Evolutionary conservation across 2,113 vertebrate genomes (phyloP).

Genomic region (Pseudolaguvia tuberculata): DNA sequence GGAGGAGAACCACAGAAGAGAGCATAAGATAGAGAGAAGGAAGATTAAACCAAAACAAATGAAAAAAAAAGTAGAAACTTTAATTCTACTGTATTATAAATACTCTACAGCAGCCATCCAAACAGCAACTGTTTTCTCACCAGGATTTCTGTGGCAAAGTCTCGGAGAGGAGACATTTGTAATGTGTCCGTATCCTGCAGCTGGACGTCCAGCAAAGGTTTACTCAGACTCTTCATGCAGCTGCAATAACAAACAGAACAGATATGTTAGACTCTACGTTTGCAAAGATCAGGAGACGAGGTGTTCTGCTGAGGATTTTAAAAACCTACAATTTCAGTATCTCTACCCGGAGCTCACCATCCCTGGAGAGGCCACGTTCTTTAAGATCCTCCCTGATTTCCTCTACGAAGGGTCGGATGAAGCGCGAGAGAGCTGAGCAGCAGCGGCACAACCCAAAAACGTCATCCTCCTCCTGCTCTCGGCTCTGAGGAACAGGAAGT

Average conservation of each 20-base stretch:
- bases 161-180: conserved; percentile 74
- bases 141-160: conserved; percentile 82
- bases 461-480: conserved; percentile 82
- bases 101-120: neutral
- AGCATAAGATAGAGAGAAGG: too few relatives aligned
- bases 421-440: conserved; percentile 74
- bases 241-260: conserved; percentile 61
- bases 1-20: neutral
- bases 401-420: conserved; percentile 81
- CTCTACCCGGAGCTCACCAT: conserved; percentile 80
- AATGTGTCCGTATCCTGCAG: conserved; percentile 73
- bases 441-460: conserved; percentile 78
- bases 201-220: conserved; percentile 78
- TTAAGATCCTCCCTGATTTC: conserved; percentile 63
- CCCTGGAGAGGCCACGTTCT: conserved; percentile 47
- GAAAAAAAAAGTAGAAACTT: too few relatives aligned
- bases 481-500: conserved; percentile 82
- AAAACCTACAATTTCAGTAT: conserved; percentile 86
- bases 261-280: too few relatives aligned
- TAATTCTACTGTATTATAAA: neutral
- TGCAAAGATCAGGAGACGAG: neutral
- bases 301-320: neutral
- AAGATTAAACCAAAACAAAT: too few relatives aligned
- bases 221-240: conserved; percentile 85
- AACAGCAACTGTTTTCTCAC: conserved; percentile 61